A percentile compares a stretch with the other conserved stretches of the same genome.
phyloP scores from a whole-genome alignment of 2,113 vertebrate species.

The Castor canadensis region DNA sequence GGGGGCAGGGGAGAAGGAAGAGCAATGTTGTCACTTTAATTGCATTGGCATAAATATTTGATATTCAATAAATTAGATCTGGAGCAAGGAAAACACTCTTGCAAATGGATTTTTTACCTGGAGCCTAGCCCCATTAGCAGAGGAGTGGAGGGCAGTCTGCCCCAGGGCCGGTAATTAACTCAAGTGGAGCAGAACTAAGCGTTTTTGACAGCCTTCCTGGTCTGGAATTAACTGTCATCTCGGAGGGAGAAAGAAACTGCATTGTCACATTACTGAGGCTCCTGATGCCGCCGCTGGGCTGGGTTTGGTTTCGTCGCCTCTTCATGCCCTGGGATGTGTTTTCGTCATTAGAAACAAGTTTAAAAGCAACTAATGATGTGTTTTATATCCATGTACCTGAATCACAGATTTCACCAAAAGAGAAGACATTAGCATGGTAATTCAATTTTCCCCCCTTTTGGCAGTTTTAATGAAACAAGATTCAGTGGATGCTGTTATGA shows the following conservation, averaged over 20 bases:
- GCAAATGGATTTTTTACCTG: slow-evolving; percentile 96
- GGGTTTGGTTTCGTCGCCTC: slow-evolving; percentile 82
- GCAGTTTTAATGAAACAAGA: slow-evolving; percentile 80
- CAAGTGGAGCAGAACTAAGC: slow-evolving; percentile 97
- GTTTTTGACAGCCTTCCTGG: slow-evolving; percentile 98
- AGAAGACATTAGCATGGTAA: slow-evolving; percentile 81
- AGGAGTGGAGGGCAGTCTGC: slow-evolving; percentile 90
- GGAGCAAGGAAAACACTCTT: slow-evolving; percentile 92
- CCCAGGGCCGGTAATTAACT: slow-evolving; percentile 97
- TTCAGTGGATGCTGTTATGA: slow-evolving; percentile 78
- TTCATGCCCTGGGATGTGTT: slow-evolving; percentile 86
- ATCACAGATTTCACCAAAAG: slow-evolving; percentile 71
- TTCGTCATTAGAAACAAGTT: slow-evolving; percentile 90
- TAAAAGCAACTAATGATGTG: slow-evolving; percentile 86
- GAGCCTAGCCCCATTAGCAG: slow-evolving; percentile 96
- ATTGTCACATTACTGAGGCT: slow-evolving; percentile 93
- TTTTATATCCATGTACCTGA: slow-evolving; percentile 78
- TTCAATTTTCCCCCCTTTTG: slow-evolving; percentile 68
- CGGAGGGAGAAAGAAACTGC: slow-evolving; percentile 94
- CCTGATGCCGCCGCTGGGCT: slow-evolving; percentile 84
- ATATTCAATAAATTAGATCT: slow-evolving; percentile 98
- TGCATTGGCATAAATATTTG: slow-evolving; percentile 94
- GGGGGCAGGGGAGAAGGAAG: slow-evolving; percentile 71
- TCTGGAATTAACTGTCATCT: slow-evolving; percentile 98
- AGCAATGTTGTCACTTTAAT: slow-evolving; percentile 90